phyloP scores from a whole-genome alignment of 2,888 invertebrate species.

The Athalia rosae region DNA sequence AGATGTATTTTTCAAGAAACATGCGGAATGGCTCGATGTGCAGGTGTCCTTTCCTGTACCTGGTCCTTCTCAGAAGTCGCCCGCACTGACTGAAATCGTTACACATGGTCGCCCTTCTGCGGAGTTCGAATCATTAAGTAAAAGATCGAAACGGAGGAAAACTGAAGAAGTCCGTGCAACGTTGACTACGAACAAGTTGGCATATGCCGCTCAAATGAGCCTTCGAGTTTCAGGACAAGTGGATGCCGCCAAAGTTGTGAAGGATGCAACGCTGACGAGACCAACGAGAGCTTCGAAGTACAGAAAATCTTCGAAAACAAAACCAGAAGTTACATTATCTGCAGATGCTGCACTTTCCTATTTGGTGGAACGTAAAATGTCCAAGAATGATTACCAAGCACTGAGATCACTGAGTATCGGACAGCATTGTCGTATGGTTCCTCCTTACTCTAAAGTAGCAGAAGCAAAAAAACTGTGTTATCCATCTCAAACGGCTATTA shows the following conservation, averaged over 20 bases:
- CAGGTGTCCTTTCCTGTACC: slow-evolving; percentile 26
- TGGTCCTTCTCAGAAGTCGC: slow-evolving; percentile 27
- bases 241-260: slow-evolving; percentile 51
- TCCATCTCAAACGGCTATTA: slow-evolving; percentile 42
- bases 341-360: slow-evolving; percentile 44
- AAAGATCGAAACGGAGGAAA: slow-evolving; percentile 47
- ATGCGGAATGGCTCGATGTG: slow-evolving; percentile 11
- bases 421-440: slow-evolving; percentile 47
- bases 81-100: slow-evolving; percentile 30
- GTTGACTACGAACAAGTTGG: slow-evolving; percentile 44
- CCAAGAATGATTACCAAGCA: slow-evolving; percentile 57
- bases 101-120: slow-evolving; percentile 38
- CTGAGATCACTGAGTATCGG: slow-evolving; percentile 57
- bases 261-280: slow-evolving; percentile 50
- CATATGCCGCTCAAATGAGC: slow-evolving; percentile 52
- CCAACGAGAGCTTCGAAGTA: slow-evolving; percentile 48
- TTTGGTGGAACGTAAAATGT: slow-evolving; percentile 51
- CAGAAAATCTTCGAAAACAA: slow-evolving; percentile 34
- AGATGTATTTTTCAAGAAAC: slow-evolving; percentile 14
- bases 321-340: slow-evolving; percentile 31
- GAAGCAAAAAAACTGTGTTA: slow-evolving; percentile 49
- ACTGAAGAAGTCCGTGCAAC: slow-evolving; percentile 43
- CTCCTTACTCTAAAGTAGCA: slow-evolving; percentile 45
- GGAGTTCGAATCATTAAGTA: slow-evolving; percentile 43
- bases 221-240: slow-evolving; percentile 51